These are phyloP conservation scores for Agonopterix arenella DNA, from an alignment of 2,888 invertebrate genomes.

Conservation along the genomic window DNA sequence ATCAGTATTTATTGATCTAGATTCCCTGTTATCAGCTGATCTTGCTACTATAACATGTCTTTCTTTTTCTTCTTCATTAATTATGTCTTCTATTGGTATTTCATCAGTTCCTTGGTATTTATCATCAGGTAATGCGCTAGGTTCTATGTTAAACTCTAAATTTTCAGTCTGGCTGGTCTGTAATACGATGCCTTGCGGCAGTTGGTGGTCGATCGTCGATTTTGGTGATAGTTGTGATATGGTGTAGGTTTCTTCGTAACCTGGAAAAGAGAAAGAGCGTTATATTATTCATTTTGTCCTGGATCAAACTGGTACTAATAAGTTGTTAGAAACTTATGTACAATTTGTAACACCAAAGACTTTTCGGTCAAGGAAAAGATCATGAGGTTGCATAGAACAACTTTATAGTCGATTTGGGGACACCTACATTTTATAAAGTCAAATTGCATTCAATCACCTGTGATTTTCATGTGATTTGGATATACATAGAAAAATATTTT, in stretches of 20 bases:
- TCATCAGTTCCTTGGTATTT: conserved; percentile 20
- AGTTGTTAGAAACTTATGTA: no score
- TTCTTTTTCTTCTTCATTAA: conserved; percentile 35
- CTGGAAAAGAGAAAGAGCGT: conserved; percentile 44
- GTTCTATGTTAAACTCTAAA: conserved; percentile 57
- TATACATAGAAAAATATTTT: no score
- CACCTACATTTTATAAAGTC: no score
- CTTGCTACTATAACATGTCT: conserved; percentile 66
- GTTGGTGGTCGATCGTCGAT: conserved; percentile 55
- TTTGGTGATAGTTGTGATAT: conserved; percentile 84
- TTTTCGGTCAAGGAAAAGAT: no score
- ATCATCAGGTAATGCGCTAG: conserved; percentile 43
- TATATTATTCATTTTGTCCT: not conserved
- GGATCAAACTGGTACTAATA: no score
- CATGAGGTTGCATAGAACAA: no score
- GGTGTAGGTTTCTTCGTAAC: conserved; percentile 72
- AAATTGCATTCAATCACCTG: no score
- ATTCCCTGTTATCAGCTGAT: conserved; percentile 69
- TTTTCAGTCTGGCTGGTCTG: conserved; percentile 52
- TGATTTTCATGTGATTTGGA: no score
- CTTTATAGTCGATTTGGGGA: no score
- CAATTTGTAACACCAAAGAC: no score
- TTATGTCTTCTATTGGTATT: conserved; percentile 17
- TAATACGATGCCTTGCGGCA: conserved; percentile 33
- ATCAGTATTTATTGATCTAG: conserved; percentile 73